Conservation (phyloP, 2,888 invertebrate species). For the Andricus curvator region DNA sequence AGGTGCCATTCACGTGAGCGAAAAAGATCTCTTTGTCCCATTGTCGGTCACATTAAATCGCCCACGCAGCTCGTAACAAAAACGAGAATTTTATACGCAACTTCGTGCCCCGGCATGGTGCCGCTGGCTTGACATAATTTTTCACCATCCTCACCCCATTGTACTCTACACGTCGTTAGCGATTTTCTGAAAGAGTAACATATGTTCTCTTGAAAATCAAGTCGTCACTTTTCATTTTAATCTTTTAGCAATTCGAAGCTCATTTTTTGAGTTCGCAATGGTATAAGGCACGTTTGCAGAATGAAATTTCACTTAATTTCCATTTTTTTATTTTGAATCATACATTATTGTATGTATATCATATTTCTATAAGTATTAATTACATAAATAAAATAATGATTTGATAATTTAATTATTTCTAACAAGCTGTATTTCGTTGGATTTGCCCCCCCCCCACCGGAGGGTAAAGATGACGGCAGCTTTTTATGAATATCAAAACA, state of each 20-base stretch:
- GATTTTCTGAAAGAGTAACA: conserved; percentile 19
- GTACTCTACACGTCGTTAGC: conserved; percentile 22
- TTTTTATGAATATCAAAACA: no score
- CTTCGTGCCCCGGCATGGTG: conserved; percentile 69
- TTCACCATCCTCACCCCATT: conserved; percentile 47
- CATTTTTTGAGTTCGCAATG: background rate
- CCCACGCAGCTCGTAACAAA: conserved; percentile 7
- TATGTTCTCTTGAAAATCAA: conserved; percentile 32
- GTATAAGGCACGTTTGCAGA: background rate
- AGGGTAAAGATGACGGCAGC: no score
- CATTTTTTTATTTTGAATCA: no score
- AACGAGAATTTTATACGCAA: conserved; percentile 16
- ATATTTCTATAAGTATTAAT: no score
- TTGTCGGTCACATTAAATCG: conserved; percentile 34
- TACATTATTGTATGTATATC: no score
- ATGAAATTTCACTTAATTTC: background rate
- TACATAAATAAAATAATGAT: no score
- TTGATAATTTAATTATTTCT: no score
- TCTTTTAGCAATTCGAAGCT: background rate
- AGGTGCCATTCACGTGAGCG: conserved; percentile 30
- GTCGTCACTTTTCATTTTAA: conserved; percentile 1
- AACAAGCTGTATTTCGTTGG: no score
- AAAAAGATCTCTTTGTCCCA: conserved; percentile 34
- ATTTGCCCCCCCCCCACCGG: no score
- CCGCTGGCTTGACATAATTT: conserved; percentile 66